A percentile compares a stretch with the other conserved stretches of the same genome.
phyloP scores from a whole-genome alignment of 1,140 invertebrate genomes.

The Aporrectodea caliginosa region DNA sequence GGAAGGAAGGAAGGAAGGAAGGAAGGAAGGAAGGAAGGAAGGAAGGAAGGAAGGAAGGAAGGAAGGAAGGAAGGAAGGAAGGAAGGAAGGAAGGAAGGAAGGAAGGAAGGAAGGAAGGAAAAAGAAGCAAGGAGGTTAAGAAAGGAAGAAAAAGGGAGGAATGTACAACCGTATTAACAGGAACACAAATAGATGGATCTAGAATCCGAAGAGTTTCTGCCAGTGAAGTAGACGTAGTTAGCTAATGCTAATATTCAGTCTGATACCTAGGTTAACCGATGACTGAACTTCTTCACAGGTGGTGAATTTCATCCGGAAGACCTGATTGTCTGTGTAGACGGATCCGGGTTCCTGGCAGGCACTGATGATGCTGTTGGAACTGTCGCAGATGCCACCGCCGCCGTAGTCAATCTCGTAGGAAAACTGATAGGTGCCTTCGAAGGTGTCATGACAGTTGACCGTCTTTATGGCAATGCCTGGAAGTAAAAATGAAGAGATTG shows the following conservation, averaged over 20 bases:
- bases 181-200: not conserved
- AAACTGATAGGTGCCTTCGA: slow-evolving; percentile 53
- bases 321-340: slow-evolving; percentile 91
- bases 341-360: slow-evolving; percentile 94
- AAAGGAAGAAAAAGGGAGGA: not conserved
- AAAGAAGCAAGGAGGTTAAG: not conserved
- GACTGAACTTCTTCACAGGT: slow-evolving; percentile 70
- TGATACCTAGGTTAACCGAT: slow-evolving; percentile 5
- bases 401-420: slow-evolving; percentile 47
- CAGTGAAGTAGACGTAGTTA: not conserved
- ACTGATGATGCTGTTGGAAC: slow-evolving; percentile 67
- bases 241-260: too few relatives aligned
- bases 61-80: too few relatives aligned
- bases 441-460: slow-evolving; percentile 52
- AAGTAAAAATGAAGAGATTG: too few relatives aligned
- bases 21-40: too few relatives aligned
- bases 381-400: slow-evolving; percentile 52
- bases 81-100: not conserved
- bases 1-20: too few relatives aligned
- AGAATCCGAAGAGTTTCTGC: not conserved
- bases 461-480: slow-evolving; percentile 39
- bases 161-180: not conserved
- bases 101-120: not conserved
- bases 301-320: slow-evolving; percentile 91
- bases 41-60: too few relatives aligned